A percentile compares a stretch with the other conserved stretches of the same genome.
Evolutionary conservation across 2,797 vertebrate genomes (phyloP).

Genomic region (Pantherophis alleghaniensis): DNA sequence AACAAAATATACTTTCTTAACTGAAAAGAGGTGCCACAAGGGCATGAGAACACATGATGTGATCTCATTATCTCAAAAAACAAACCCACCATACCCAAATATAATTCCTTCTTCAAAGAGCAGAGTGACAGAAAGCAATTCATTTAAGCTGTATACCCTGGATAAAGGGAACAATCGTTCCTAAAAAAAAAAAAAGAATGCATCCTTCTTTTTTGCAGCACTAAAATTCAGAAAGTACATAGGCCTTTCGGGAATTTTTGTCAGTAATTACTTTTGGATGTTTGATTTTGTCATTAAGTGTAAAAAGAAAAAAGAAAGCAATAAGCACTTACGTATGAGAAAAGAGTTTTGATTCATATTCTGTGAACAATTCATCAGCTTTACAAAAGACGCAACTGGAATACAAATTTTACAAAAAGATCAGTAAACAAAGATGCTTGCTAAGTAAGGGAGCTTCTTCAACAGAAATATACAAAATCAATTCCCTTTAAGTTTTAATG

Average conservation of each 20-base stretch:
- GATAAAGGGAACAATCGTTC: not conserved
- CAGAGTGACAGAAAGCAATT: not conserved
- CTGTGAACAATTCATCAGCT: constrained; percentile 94
- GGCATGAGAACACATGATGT: not conserved
- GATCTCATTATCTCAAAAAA: not conserved
- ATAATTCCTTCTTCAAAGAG: not conserved
- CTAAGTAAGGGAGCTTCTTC: not conserved
- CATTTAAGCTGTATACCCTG: not conserved
- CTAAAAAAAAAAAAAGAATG: not conserved
- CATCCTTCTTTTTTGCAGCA: not conserved
- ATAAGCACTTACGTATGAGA: constrained; percentile 90
- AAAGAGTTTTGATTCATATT: constrained; percentile 97
- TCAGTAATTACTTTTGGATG: not conserved
- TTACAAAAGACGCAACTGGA: constrained; percentile 96
- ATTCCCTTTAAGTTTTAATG: not conserved
- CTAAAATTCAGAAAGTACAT: not conserved
- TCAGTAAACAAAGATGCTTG: constrained; percentile 18
- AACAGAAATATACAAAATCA: not conserved
- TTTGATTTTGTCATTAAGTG: constrained; percentile 22
- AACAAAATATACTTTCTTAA: not conserved
- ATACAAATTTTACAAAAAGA: constrained; percentile 57
- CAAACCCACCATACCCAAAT: not conserved
- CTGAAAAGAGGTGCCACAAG: not conserved
- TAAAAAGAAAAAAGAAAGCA: not conserved
- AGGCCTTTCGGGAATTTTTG: not conserved